Conservation (phyloP, 92 coral and sea anemone genomes). For the Porites cylindrica region DNA sequence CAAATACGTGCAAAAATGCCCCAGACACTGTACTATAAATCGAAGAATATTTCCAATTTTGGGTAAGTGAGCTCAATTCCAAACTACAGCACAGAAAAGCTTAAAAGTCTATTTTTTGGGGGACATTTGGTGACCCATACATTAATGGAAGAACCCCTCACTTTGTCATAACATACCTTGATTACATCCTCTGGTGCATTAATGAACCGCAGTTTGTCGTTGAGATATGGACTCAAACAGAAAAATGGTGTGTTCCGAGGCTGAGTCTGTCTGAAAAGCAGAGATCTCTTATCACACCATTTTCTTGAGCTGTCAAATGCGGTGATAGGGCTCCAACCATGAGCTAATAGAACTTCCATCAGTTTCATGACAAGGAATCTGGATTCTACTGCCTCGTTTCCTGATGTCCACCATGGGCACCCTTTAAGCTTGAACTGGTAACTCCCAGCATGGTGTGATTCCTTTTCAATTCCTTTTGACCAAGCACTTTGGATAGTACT, state of each 20-base stretch:
- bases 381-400: conserved; percentile 71
- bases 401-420: conserved; percentile 77
- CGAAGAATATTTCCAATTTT: too few species aligned
- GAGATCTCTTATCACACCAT: conserved; percentile 50
- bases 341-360: conserved; percentile 70
- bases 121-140: neutral
- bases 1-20: too few species aligned
- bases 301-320: conserved; percentile 56
- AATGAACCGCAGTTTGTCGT: conserved; percentile 60
- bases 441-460: conserved; percentile 50
- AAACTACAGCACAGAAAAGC: neutral
- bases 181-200: conserved; percentile 52
- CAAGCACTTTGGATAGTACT: conserved; percentile 44
- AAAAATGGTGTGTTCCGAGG: conserved; percentile 57
- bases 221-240: conserved; percentile 59
- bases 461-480: conserved; percentile 58
- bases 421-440: conserved; percentile 78
- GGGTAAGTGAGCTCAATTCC: neutral
- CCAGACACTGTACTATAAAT: too few species aligned
- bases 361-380: conserved; percentile 65
- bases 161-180: neutral
- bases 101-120: too few species aligned
- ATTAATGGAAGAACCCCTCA: too few species aligned
- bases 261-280: conserved; percentile 65
- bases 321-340: conserved; percentile 72